Base-by-base conservation (phyloP, 2,113 vertebrate genomes). In the Meles meles region DNA sequence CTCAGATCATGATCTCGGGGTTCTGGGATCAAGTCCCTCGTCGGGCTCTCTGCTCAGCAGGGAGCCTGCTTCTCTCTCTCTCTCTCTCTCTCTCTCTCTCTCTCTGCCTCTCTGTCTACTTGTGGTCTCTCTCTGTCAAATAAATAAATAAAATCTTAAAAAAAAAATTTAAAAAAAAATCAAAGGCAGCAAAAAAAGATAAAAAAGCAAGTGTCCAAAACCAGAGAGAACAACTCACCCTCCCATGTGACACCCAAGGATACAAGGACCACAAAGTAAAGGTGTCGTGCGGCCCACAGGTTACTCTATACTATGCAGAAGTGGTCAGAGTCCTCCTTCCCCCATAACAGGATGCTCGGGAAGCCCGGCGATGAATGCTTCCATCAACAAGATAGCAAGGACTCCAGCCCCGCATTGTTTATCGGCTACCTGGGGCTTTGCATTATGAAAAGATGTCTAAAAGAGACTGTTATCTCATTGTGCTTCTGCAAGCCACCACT, bases 391-490 rank as follows among this genome's bases (percentile, higher is more conserved):
- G 92, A 94, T 74, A 97, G 96, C 91, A 93, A 52, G 97, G 82
- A 88, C 67, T 92, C 97, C 74, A 82, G 95, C 49, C 5, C 0
- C 10, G 18, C 0, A 4, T 97, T 98, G 97, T 96, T 88, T 93
- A 96, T 52, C 18, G 0, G 5, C 65, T 93, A 93, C 98, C 97
- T 2, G 71, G 61, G 98, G 98, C 83, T 98, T 96, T 97, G 94
- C 91, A 97, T 65, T 49, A 72, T 76, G 97, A 97, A 98, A 82
- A 94, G 95, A 81, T 59, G 42, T 79, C 97, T 95, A 77, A 97
- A 96, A 98, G 84, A 79, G 94, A 94, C 93, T 87, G 97, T 96
- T 93, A 97, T 94, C 96, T 97, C 93, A 72, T 90, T 86, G 93
- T 95, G 15, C 97, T 93, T 84, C 97, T 72, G 93, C 1, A 63